Percentiles rank a stretch among this genome's conserved stretches.
phyloP scores from a whole-genome alignment of 1,140 invertebrate species.

The Eupeodes corollae region DNA sequence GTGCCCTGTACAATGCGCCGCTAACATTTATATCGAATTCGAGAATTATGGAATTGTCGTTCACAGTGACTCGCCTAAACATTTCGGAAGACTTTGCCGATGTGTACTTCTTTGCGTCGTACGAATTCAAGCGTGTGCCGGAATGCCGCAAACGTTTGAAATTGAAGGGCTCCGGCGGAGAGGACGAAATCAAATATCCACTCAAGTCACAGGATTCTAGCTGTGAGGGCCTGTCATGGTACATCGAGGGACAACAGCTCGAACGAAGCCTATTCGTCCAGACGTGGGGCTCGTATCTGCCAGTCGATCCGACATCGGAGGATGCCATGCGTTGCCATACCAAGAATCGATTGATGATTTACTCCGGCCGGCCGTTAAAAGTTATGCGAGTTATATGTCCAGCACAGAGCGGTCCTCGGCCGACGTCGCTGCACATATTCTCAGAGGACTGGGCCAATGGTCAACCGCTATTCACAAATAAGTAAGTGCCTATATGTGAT shows the following conservation, averaged over 20 bases:
- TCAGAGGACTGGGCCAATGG: slow-evolving; percentile 58
- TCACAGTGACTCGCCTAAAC: slow-evolving; percentile 50
- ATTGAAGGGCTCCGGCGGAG: slow-evolving; percentile 48
- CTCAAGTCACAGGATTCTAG: slow-evolving; percentile 48
- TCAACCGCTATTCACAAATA: slow-evolving; percentile 29
- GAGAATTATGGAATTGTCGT: slow-evolving; percentile 49
- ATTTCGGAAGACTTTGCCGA: slow-evolving; percentile 59
- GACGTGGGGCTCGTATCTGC: slow-evolving; percentile 56
- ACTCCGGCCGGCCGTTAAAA: slow-evolving; percentile 49
- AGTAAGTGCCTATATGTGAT: slow-evolving; percentile 20
- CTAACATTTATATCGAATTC: slow-evolving; percentile 52
- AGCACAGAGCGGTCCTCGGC: slow-evolving; percentile 49
- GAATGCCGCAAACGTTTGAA: slow-evolving; percentile 54
- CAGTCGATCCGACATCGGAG: slow-evolving; percentile 40
- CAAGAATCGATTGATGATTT: slow-evolving; percentile 48
- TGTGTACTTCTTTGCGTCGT: slow-evolving; percentile 54
- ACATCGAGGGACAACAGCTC: slow-evolving; percentile 54
- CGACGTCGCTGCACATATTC: slow-evolving; percentile 59
- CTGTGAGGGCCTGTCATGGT: slow-evolving; percentile 61
- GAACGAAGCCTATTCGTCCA: slow-evolving; percentile 62
- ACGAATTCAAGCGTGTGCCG: slow-evolving; percentile 51
- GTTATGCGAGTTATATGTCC: slow-evolving; percentile 65
- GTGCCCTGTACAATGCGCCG: slow-evolving; percentile 40
- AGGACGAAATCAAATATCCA: slow-evolving; percentile 47
- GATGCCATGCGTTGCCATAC: slow-evolving; percentile 50